Evolutionary conservation across 2,888 invertebrate species (phyloP), one percentile per base, ranked within the genome.

Genomic region (Coenonympha arcania): DNA sequence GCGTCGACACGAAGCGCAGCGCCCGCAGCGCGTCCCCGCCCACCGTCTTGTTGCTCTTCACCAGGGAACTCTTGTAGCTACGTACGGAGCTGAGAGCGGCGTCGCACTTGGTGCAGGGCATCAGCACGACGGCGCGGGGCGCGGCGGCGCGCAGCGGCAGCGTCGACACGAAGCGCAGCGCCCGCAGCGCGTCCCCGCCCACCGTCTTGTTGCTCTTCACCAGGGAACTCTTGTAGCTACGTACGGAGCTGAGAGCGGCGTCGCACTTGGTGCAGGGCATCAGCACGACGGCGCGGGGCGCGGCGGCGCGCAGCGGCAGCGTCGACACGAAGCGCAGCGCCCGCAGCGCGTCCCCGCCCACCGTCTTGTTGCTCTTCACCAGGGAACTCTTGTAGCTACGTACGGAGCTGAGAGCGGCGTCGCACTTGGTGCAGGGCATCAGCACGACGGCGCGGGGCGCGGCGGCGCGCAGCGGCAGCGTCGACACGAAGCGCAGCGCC

Each of bases 371-470:
- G 31, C 59, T 60, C 28, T 69, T 70, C n/a, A 55, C 49, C 0
- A 69, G 30, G n/a, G n/a, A n/a, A n/a, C n/a, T n/a, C n/a, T n/a
- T 18, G 13, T 20, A 9, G 33, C 28, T 13, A 37, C 22, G 43
- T 20, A 57, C 59, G 24, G 50, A 48, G 33, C 48, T 46, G 8
- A 20, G 40, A 1, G 45, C 15, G n/a, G 46, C 37, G 20, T 52
- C 59, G 72, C 96, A 96, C 45, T 88, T 88, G 8, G 92, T 89
- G 77, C 96, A 96, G 0, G 95, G 93, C 66, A 96, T 70, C 33
- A 96, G 82, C 53, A 96, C 87, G 57, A 96, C 90, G 2, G 92
- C 93, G 69, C 94, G 93, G 0, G 95, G 92, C 18, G 93, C 95
- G 0, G 93, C 96, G 1, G 95, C 89, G 24, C 96, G 89, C 87